Conservation (phyloP, 64 coral and sea anemone species). For the Actinia equina region DNA sequence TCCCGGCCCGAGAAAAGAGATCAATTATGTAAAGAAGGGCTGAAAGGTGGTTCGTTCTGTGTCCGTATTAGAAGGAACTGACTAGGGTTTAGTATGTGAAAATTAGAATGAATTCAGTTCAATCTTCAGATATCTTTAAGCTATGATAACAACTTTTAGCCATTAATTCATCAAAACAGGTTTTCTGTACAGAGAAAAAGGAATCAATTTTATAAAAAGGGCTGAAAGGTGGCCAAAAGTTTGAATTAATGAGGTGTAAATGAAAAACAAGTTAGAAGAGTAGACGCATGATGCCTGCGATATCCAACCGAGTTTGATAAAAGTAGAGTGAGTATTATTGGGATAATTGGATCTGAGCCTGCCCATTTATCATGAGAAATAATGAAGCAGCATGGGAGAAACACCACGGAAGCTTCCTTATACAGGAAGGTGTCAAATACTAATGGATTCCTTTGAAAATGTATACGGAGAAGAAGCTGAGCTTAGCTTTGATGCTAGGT, state of each 20-base stretch:
- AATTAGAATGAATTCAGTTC: too few species aligned
- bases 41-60: background rate
- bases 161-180: too few species aligned
- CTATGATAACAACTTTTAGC: too few species aligned
- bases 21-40: background rate
- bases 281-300: background rate
- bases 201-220: background rate
- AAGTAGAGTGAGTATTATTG: background rate
- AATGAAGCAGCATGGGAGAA: background rate
- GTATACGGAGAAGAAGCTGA: background rate
- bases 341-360: background rate
- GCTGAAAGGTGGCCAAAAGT: background rate
- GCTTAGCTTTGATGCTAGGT: background rate
- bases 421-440: conserved; percentile 6
- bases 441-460: conserved; percentile 13
- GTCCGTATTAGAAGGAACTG: too few species aligned
- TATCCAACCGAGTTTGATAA: background rate
- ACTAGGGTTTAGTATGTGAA: too few species aligned
- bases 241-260: background rate
- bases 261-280: background rate
- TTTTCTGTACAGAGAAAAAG: background rate
- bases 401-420: background rate
- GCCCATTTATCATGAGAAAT: conserved; percentile 6
- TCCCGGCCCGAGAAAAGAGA: background rate
- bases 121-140: too few species aligned